phyloP scores from a whole-genome alignment of 1,140 invertebrate species.

The Drosophila pachea region DNA sequence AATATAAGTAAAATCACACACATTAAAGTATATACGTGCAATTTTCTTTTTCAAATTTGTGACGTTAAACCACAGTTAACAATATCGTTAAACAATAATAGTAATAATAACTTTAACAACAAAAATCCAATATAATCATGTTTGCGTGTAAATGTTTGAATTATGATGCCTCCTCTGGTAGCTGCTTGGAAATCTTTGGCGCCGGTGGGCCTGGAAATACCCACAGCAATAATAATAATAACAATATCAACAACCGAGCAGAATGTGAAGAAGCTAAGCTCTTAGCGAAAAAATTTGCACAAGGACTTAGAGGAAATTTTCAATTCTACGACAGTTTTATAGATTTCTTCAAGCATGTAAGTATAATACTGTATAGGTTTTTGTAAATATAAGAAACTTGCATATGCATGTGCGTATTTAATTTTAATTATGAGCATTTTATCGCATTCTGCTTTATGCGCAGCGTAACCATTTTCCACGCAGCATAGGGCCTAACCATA shows the following conservation, averaged over 20 bases:
- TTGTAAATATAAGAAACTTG: not conserved
- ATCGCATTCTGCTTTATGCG: slow-evolving; percentile 43
- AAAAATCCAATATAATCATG: slow-evolving; percentile 49
- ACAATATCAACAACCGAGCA: slow-evolving; percentile 16
- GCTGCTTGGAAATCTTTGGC: slow-evolving; percentile 17
- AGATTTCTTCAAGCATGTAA: slow-evolving; percentile 70
- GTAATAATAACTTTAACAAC: slow-evolving; percentile 19
- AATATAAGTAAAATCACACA: slow-evolving; percentile 2
- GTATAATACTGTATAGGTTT: slow-evolving; percentile 22
- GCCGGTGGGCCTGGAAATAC: slow-evolving; percentile 9
- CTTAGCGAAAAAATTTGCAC: slow-evolving; percentile 48
- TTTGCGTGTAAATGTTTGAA: slow-evolving; percentile 74
- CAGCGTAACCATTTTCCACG: slow-evolving; percentile 50
- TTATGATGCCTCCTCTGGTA: slow-evolving; percentile 46
- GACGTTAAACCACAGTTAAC: slow-evolving; percentile 26
- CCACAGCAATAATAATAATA: slow-evolving; percentile 20
- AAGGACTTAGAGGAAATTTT: slow-evolving; percentile 31
- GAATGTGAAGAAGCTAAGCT: slow-evolving; percentile 17
- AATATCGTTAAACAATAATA: slow-evolving; percentile 46
- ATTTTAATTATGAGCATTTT: slow-evolving; percentile 37
- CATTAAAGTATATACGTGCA: slow-evolving; percentile 25
- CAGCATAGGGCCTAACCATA: slow-evolving; percentile 37
- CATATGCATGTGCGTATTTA: slow-evolving; percentile 15
- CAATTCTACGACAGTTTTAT: slow-evolving; percentile 50
- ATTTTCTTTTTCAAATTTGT: slow-evolving; percentile 24